Conservation (phyloP, 2,113 vertebrate genomes). For the Callipepla californica region DNA sequence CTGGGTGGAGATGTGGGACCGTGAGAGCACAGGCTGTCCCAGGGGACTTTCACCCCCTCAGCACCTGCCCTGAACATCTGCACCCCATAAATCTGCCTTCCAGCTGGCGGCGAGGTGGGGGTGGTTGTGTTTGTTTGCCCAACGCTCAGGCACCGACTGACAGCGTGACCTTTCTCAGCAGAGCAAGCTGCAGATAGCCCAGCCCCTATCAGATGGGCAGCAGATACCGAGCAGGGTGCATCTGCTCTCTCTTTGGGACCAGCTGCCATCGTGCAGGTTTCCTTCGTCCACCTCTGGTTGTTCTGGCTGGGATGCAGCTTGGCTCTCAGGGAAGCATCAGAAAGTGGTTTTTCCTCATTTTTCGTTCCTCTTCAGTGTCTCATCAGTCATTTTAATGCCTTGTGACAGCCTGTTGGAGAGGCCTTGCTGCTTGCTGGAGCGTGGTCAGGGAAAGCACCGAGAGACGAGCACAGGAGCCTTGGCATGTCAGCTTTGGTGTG, state of each 20-base stretch:
- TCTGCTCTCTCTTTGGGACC: not conserved
- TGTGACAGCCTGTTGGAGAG: not conserved
- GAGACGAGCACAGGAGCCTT: not conserved
- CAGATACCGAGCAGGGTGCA: not conserved
- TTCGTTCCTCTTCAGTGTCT: not conserved
- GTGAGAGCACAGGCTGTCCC: not conserved
- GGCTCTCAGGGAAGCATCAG: not conserved
- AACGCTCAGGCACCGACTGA: not conserved
- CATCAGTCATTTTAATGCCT: not conserved
- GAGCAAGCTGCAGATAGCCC: not conserved
- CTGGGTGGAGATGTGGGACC: not conserved
- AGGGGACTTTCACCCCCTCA: slow-evolving; percentile 31
- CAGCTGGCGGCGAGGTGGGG: not conserved
- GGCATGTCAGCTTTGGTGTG: not conserved
- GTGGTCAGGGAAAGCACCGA: not conserved
- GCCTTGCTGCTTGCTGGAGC: not conserved
- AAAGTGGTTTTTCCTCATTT: not conserved
- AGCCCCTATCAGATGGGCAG: not conserved
- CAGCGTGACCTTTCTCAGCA: fast-evolving
- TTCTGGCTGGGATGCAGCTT: not conserved
- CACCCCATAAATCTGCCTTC: not conserved
- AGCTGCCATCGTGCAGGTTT: not conserved
- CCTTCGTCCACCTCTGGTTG: not conserved
- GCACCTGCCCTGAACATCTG: not conserved
- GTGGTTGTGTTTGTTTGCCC: not conserved